Conservation (phyloP, 2,888 invertebrate species). For the Lasioglossum leucozonium region DNA sequence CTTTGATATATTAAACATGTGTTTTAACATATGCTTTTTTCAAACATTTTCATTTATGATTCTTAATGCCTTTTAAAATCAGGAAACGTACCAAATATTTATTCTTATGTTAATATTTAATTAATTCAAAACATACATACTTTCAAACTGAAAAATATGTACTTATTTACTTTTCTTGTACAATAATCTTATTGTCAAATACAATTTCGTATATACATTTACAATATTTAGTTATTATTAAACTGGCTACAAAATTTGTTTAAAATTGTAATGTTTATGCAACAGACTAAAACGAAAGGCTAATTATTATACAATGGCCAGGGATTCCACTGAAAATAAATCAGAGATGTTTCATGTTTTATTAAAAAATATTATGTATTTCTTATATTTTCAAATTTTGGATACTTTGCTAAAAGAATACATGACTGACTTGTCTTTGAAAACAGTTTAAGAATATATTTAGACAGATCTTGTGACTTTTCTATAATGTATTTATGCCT, state of each 20-base stretch:
- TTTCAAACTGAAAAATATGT: constrained; percentile 22
- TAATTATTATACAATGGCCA: constrained; percentile 26
- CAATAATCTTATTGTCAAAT: constrained; percentile 22
- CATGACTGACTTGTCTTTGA: constrained; percentile 36
- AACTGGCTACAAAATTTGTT: constrained; percentile 8
- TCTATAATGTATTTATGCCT: constrained; percentile 44
- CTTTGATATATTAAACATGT: constrained; percentile 35
- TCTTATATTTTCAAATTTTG: constrained; percentile 18
- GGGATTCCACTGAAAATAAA: constrained; percentile 23
- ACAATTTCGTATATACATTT: neutral
- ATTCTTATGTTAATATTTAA: constrained; percentile 1
- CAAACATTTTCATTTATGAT: constrained; percentile 26
- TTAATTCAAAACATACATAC: constrained; percentile 14
- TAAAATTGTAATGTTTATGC: constrained; percentile 16
- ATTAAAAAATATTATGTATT: constrained; percentile 16
- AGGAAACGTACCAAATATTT: neutral
- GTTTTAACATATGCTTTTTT: constrained; percentile 34
- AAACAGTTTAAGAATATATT: constrained; percentile 25
- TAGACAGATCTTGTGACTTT: constrained; percentile 38
- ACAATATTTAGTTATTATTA: constrained; percentile 17
- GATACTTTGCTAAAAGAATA: constrained; percentile 1
- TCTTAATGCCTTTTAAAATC: constrained; percentile 13
- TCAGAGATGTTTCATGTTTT: constrained; percentile 3
- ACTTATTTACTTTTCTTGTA: constrained; percentile 33
- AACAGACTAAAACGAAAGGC: neutral